A percentile compares a stretch with the other conserved stretches of the same genome.
Conservation (phyloP, 2,888 invertebrate genomes). For the Hirtodrosophila trivittata region DNA sequence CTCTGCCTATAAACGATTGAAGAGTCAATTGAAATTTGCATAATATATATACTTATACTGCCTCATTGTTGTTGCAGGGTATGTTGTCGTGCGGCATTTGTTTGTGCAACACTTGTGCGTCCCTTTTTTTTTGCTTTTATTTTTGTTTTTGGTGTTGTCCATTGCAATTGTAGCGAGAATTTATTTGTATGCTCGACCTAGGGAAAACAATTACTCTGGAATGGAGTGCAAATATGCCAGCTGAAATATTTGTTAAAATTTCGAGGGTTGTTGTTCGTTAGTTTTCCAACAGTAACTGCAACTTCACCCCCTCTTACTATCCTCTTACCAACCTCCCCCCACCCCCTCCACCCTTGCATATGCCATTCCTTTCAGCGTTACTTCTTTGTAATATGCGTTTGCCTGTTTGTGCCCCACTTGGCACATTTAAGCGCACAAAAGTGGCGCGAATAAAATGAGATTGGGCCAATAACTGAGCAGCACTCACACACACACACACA, state of each 20-base stretch:
- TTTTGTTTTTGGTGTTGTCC: constrained; percentile 20
- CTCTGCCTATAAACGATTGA: too few relatives aligned
- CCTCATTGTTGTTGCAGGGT: too few relatives aligned
- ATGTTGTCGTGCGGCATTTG: background rate
- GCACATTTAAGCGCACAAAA: constrained; percentile 41
- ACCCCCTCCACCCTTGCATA: background rate
- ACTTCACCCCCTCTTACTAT: constrained; percentile 5
- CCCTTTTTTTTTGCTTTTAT: too few relatives aligned
- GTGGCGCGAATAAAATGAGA: constrained; percentile 59
- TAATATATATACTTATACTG: too few relatives aligned
- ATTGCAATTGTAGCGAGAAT: constrained; percentile 51
- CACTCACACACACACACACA: constrained; percentile 26
- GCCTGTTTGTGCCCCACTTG: constrained; percentile 19
- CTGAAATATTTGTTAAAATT: constrained; percentile 65
- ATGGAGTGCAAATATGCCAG: constrained; percentile 75
- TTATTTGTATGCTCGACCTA: constrained; percentile 66
- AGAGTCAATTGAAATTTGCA: too few relatives aligned
- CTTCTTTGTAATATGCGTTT: constrained; percentile 1
- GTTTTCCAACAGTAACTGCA: constrained; percentile 31
- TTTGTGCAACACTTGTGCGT: background rate
- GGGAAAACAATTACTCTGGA: constrained; percentile 68
- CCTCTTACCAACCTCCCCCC: background rate
- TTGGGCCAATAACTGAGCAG: constrained; percentile 71
- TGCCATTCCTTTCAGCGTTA: background rate
- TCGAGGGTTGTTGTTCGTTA: constrained; percentile 52